Conservation (phyloP, 2,888 invertebrate genomes). For the Drosophila eohydei region DNA sequence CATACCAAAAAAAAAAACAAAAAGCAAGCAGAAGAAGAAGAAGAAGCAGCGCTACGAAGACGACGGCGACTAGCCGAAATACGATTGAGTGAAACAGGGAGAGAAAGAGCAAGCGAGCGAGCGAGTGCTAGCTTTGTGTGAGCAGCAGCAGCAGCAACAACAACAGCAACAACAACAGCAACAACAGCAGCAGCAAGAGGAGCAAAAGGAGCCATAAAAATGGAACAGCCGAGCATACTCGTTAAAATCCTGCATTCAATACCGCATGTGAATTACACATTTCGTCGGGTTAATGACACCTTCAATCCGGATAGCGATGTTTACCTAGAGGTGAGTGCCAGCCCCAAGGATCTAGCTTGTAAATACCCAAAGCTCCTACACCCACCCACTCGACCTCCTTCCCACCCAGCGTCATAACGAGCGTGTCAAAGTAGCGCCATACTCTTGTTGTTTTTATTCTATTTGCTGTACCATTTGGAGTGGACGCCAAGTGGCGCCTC, state of each 20-base stretch:
- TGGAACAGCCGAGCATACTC: slow-evolving; percentile 93
- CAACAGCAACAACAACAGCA: slow-evolving; percentile 29
- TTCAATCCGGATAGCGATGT: slow-evolving; percentile 95
- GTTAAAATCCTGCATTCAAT: slow-evolving; percentile 94
- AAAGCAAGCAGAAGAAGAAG: slow-evolving; percentile 7
- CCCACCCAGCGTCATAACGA: not conserved
- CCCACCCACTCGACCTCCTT: slow-evolving; percentile 9
- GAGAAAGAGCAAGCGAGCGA: slow-evolving; percentile 1
- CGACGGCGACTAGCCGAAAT: slow-evolving; percentile 29
- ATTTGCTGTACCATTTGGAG: slow-evolving; percentile 30
- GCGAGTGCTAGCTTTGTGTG: slow-evolving; percentile 41
- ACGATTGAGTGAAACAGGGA: slow-evolving; percentile 13
- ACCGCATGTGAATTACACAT: slow-evolving; percentile 96
- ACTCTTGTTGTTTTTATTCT: slow-evolving; percentile 2
- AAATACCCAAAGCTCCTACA: slow-evolving; percentile 1
- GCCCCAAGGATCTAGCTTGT: slow-evolving; percentile 9
- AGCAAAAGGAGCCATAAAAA: slow-evolving; percentile 73
- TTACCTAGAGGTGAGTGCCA: slow-evolving; percentile 92
- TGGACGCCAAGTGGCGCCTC: slow-evolving; percentile 30
- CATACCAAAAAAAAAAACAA: slow-evolving; percentile 35
- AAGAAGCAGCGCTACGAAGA: slow-evolving; percentile 18
- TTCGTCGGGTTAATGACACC: slow-evolving; percentile 95
- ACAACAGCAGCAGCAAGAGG: slow-evolving; percentile 16
- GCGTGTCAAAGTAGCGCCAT: slow-evolving; percentile 32
- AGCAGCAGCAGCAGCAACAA: slow-evolving; percentile 31